These are phyloP conservation scores for Coilia nasus DNA, from an alignment of 2,797 vertebrate species.

Conservation along the genomic window DNA sequence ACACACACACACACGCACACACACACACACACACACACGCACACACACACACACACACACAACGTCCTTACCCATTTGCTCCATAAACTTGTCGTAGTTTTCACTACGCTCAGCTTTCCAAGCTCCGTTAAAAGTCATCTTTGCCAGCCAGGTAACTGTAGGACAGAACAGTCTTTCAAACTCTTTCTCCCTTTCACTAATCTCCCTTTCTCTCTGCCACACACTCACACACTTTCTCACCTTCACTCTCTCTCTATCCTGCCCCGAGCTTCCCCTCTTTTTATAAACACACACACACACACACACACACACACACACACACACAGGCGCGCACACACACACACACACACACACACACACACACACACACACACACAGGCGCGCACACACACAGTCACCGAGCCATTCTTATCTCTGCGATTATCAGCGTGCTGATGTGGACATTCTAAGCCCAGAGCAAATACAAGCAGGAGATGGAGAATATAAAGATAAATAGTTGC, in stretches of 20 bases:
- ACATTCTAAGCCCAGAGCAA: conserved; percentile 81
- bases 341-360: conserved; percentile 3
- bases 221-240: too few species aligned
- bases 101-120: conserved; percentile 91
- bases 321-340: conserved; percentile 51
- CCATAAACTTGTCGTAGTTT: conserved; percentile 97
- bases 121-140: conserved; percentile 86
- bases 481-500: not conserved
- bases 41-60: not conserved
- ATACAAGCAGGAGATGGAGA: conserved; percentile 22
- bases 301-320: not conserved
- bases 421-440: conserved; percentile 81
- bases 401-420: conserved; percentile 75
- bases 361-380: not conserved
- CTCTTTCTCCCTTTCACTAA: not conserved
- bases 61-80: conserved; percentile 86
- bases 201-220: not conserved
- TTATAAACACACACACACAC: conserved; percentile 29
- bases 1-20: not conserved
- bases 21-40: not conserved
- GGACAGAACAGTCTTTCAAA: not conserved
- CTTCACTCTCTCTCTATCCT: too few species aligned
- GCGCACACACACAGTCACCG: conserved; percentile 50
- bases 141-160: conserved; percentile 45
- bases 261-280: conserved; percentile 57